Evolutionary conservation across 1,140 invertebrate genomes (phyloP).

Genomic region (Callitettix versicolor): DNA sequence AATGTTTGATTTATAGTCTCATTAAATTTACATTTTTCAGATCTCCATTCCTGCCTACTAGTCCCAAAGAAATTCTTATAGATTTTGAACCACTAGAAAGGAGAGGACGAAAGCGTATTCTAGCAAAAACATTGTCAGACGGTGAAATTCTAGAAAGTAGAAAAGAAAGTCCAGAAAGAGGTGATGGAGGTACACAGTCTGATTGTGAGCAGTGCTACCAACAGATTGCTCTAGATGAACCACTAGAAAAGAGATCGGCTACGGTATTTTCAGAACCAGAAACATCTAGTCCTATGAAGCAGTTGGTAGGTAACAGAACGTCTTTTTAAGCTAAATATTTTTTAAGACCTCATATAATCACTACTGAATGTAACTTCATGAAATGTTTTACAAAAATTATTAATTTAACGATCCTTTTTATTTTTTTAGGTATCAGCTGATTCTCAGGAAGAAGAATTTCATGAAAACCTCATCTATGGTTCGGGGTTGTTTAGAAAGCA

Average conservation of each 20-base stretch:
- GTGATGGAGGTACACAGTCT: slow-evolving; percentile 23
- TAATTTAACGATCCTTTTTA: no score
- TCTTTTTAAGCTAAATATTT: no score
- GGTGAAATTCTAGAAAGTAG: slow-evolving; percentile 64
- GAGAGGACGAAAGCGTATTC: slow-evolving; percentile 42
- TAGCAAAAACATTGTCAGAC: slow-evolving; percentile 69
- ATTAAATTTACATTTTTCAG: no score
- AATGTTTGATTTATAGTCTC: no score
- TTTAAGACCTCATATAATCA: no score
- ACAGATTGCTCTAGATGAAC: slow-evolving; percentile 11
- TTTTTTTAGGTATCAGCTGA: slow-evolving; percentile 24
- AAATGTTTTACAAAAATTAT: no score
- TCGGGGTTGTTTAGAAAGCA: slow-evolving; percentile 42
- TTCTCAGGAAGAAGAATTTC: slow-evolving; percentile 46
- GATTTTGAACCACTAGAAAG: slow-evolving; percentile 54
- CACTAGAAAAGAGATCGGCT: slow-evolving; percentile 12
- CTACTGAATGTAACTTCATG: no score
- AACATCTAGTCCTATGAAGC: slow-evolving; percentile 11
- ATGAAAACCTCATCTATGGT: slow-evolving; percentile 64
- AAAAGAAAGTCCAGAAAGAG: slow-evolving; percentile 18
- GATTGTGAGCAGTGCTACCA: slow-evolving; percentile 21
- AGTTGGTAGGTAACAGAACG: slow-evolving; percentile 2
- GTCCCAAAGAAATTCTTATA: slow-evolving; percentile 60
- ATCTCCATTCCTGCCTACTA: slow-evolving; percentile 22
- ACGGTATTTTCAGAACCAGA: slow-evolving; percentile 7